Percentiles rank a stretch among this genome's conserved stretches.
These are phyloP conservation scores for Drosophila stalkeri DNA, from an alignment of 2,888 invertebrate genomes.

Conservation along the genomic window DNA sequence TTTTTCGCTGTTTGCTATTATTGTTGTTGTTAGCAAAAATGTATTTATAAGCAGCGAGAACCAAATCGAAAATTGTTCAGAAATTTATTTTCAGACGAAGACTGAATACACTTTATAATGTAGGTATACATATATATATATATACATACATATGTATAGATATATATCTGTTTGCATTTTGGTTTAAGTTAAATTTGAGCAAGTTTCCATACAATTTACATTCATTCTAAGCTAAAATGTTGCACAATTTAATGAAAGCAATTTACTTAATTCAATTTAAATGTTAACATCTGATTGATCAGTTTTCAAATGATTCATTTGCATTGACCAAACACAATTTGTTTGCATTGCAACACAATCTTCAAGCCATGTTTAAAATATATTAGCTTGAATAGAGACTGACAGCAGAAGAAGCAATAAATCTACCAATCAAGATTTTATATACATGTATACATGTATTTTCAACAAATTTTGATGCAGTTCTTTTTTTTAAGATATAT, in stretches of 20 bases:
- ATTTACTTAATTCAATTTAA: neutral
- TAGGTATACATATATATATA: neutral
- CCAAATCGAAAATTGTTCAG: constrained; percentile 33
- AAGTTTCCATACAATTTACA: no score
- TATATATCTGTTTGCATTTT: neutral
- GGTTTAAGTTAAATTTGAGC: no score
- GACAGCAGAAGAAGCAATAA: neutral
- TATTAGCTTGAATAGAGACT: neutral
- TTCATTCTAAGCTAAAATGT: no score
- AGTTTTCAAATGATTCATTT: neutral
- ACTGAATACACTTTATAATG: constrained; percentile 5
- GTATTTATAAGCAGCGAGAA: constrained; percentile 67
- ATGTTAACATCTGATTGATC: neutral
- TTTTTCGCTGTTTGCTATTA: constrained; percentile 14
- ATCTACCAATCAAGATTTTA: neutral
- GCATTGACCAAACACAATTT: neutral
- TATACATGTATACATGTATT: neutral
- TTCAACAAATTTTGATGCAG: no score
- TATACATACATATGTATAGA: neutral
- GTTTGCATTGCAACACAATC: neutral
- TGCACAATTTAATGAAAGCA: neutral
- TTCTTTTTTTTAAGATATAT: neutral
- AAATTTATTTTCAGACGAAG: neutral
- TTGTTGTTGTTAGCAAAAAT: constrained; percentile 52
- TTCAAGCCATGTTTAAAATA: neutral